Evolutionary conservation across 2,888 invertebrate species (phyloP).

Genomic region (Lasioglossum figueresi): DNA sequence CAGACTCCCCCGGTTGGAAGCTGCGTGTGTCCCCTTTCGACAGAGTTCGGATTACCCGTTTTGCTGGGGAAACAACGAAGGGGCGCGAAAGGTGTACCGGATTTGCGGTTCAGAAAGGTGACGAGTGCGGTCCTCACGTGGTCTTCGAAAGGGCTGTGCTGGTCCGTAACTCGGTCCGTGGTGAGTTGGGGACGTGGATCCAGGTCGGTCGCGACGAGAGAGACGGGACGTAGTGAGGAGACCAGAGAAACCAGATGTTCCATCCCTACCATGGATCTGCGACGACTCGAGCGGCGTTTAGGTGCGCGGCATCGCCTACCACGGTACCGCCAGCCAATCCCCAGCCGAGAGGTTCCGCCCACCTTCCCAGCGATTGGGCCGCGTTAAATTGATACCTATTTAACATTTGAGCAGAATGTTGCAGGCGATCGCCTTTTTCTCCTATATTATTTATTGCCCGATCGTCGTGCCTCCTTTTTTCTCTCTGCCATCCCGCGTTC

Average conservation of each 20-base stretch:
- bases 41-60: neutral
- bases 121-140: constrained; percentile 48
- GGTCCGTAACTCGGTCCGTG: constrained; percentile 37
- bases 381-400: constrained; percentile 83
- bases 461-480: constrained; percentile 73
- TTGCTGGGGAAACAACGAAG: neutral
- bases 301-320: constrained; percentile 59
- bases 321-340: constrained; percentile 54
- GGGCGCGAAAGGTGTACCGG: neutral
- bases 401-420: constrained; percentile 83
- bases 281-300: constrained; percentile 52
- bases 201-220: constrained; percentile 68
- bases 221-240: constrained; percentile 71
- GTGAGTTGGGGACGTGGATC: constrained; percentile 61
- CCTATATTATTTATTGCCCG: constrained; percentile 80
- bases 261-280: constrained; percentile 66
- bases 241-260: constrained; percentile 76
- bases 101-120: neutral
- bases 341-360: constrained; percentile 59
- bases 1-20: neutral
- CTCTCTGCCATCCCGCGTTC: constrained; percentile 40
- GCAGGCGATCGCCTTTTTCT: constrained; percentile 82
- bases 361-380: constrained; percentile 58
- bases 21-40: neutral
- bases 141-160: constrained; percentile 36